These are phyloP conservation scores for Tinamus guttatus DNA, from an alignment of 2,113 vertebrate genomes.

Conservation along the genomic window DNA sequence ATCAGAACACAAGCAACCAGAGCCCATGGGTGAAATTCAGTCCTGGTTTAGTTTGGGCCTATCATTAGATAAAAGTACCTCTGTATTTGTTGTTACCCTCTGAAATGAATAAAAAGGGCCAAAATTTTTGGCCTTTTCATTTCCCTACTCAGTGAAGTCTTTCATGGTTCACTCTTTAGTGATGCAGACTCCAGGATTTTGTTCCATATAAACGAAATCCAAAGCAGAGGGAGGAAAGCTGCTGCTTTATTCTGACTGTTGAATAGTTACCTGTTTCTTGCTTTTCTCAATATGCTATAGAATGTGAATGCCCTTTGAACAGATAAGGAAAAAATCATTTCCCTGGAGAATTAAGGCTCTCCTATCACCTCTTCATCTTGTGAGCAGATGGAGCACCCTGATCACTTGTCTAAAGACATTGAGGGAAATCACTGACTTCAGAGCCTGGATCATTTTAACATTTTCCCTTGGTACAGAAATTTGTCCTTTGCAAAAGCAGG, in stretches of 20 bases:
- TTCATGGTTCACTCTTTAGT: neutral
- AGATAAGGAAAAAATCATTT: neutral
- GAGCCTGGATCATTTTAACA: no score
- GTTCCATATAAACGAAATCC: neutral
- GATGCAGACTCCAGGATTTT: neutral
- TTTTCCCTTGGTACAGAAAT: neutral
- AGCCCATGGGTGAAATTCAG: accelerated
- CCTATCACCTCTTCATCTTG: neutral
- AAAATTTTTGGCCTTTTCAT: neutral
- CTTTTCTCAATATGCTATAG: neutral
- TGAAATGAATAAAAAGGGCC: neutral
- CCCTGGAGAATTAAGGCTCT: neutral
- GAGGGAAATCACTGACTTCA: neutral
- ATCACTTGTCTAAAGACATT: neutral
- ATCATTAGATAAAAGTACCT: neutral
- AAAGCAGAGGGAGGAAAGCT: neutral
- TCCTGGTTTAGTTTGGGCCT: accelerated
- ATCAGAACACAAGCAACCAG: neutral
- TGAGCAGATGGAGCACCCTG: accelerated
- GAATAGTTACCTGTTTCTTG: neutral
- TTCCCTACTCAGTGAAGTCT: neutral
- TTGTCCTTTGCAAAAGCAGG: no score
- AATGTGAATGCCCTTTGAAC: accelerated
- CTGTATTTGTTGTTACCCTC: neutral
- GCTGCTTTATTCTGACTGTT: neutral